A percentile compares a stretch with the other conserved stretches of the same genome.
Evolutionary conservation across 2,113 vertebrate genomes (phyloP).

Genomic region (Ariopsis seemanni): DNA sequence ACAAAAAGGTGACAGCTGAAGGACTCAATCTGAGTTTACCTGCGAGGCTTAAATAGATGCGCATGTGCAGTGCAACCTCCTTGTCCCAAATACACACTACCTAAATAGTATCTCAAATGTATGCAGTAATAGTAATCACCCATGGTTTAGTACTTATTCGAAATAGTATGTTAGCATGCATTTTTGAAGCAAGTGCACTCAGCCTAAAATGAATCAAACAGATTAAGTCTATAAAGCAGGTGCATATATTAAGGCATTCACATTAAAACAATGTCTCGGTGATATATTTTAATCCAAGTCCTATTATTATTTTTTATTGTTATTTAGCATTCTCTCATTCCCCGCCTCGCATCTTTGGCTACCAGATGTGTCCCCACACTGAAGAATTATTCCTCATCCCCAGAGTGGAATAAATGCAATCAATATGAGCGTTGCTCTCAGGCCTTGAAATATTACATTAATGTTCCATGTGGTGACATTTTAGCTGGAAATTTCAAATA

Average conservation of each 20-base stretch:
- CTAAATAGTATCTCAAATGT: neutral
- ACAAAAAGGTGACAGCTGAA: slow-evolving; percentile 56
- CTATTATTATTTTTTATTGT: slow-evolving; percentile 85
- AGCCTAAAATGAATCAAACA: slow-evolving; percentile 75
- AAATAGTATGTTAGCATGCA: slow-evolving; percentile 53
- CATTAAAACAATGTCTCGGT: slow-evolving; percentile 74
- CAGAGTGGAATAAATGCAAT: slow-evolving; percentile 99
- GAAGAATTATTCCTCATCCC: slow-evolving; percentile 99
- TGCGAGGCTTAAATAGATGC: slow-evolving; percentile 57
- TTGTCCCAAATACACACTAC: slow-evolving; percentile 39
- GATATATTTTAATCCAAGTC: slow-evolving; percentile 80
- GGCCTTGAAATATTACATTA: slow-evolving; percentile 99
- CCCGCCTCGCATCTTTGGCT: slow-evolving; percentile 96
- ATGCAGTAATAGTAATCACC: neutral
- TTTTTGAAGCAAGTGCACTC: slow-evolving; percentile 66
- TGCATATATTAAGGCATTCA: slow-evolving; percentile 74
- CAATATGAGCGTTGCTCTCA: slow-evolving; percentile 99
- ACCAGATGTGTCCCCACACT: slow-evolving; percentile 99
- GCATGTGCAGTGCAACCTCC: slow-evolving; percentile 51
- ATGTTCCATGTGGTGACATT: slow-evolving; percentile 99
- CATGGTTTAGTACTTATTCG: neutral
- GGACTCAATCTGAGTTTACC: slow-evolving; percentile 63
- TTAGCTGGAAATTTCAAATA: slow-evolving; percentile 99
- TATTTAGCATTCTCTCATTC: slow-evolving; percentile 97
- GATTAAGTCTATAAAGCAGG: slow-evolving; percentile 65